Base-by-base conservation (phyloP, 2,797 vertebrate genomes). In the Sebastes dallii region DNA sequence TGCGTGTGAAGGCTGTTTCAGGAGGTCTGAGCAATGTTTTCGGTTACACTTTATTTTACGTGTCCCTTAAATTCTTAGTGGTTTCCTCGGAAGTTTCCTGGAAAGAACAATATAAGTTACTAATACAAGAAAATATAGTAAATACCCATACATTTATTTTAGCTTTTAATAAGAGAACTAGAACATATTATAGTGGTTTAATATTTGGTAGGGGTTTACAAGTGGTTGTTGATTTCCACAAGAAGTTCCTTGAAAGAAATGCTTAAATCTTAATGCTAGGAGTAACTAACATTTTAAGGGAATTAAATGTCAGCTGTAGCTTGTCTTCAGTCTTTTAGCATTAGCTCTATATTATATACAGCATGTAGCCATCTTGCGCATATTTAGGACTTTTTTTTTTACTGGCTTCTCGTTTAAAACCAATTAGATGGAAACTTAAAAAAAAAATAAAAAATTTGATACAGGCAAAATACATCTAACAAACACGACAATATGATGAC, bases 1-100 rank as follows among this genome's bases (percentile, higher is more conserved):
- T 59, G 12, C 10, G n/a, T 75, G 78, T 36, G 22, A 84, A 55
- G 13, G 46, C 56, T 76, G 42, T 67, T 81, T 70, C 24, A 34
- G 64, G 27, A 79, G 14, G 54, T 52, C 55, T 65, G 11, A 65
- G 18, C 18, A 5, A 6, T 72, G 34, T 39, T 70, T 78, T 54
- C 1, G 1, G 16, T 27, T 56, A 69, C 1, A 2, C 25, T 75
- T 72, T 55, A 30, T 75, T 81, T 83, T 71, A 67, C 4, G 1
- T 59, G 25, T 30, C 29, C 13, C 5, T 1, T 62, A 46, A 67
- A 65, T 68, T 50, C n/a, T 62, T 27, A 34, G 66, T 42, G 8
- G 71, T 46, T 73, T 75, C 39, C 32, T 32, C 36, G 0, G 32
- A 64, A 4, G 14, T 73, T 46, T 62, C 6, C 30, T 27, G 34